phyloP scores from a whole-genome alignment of 2,797 vertebrate species.

The Hipposideros larvatus region DNA sequence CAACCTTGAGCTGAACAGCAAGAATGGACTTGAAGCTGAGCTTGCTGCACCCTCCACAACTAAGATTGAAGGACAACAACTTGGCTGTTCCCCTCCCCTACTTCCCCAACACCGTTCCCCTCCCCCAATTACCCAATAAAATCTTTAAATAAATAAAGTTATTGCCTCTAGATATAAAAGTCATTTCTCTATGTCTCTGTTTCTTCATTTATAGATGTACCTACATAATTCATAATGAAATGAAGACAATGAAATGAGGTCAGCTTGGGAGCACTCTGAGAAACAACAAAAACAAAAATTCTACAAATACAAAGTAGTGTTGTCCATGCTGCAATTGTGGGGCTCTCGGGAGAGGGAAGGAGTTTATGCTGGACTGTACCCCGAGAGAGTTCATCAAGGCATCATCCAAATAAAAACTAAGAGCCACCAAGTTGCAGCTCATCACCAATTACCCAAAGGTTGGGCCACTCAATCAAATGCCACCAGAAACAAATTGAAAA shows the following conservation, averaged over 20 bases:
- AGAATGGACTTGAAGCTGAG: too few relatives aligned
- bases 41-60: too few relatives aligned
- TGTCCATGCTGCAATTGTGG: background rate
- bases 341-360: accelerated
- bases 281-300: background rate
- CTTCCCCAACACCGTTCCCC: too few relatives aligned
- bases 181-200: background rate
- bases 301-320: too few relatives aligned
- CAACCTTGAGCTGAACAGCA: too few relatives aligned
- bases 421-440: background rate
- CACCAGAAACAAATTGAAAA: constrained; percentile 34
- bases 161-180: background rate
- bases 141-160: background rate
- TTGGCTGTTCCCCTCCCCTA: too few relatives aligned
- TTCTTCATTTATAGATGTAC: background rate
- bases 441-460: background rate
- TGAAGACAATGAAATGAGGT: background rate
- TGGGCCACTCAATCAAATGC: background rate
- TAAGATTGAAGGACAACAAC: too few relatives aligned
- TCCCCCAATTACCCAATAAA: too few relatives aligned
- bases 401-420: background rate
- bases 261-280: background rate
- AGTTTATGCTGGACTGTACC: background rate
- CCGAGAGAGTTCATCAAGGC: background rate
- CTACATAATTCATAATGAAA: background rate